phyloP scores from a whole-genome alignment of 2,797 vertebrate genomes.

The Telmatherina bonti region DNA sequence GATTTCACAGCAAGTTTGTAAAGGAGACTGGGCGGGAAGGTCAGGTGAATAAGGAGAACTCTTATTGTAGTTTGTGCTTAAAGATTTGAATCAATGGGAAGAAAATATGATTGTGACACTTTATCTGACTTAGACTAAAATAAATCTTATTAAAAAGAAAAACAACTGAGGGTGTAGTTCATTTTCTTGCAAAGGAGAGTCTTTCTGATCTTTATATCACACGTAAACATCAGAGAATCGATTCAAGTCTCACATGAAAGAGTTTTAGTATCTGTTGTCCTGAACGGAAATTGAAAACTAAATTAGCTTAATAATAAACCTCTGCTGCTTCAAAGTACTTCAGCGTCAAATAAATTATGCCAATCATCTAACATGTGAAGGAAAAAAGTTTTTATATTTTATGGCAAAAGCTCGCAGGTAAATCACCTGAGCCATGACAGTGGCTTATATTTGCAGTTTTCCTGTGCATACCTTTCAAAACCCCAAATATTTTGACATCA shows the following conservation, averaged over 20 bases:
- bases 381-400: slow-evolving; percentile 15
- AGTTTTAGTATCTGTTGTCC: slow-evolving; percentile 9
- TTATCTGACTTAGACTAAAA: slow-evolving; percentile 43
- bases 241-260: slow-evolving; percentile 13
- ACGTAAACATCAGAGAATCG: slow-evolving; percentile 21
- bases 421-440: slow-evolving; percentile 21
- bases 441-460: slow-evolving; percentile 14
- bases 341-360: background rate
- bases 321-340: slow-evolving; percentile 4
- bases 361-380: slow-evolving; percentile 28
- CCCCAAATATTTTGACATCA: slow-evolving; percentile 34
- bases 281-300: slow-evolving; percentile 38
- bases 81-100: slow-evolving; percentile 31
- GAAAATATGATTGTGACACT: slow-evolving; percentile 27
- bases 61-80: slow-evolving; percentile 51
- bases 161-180: slow-evolving; percentile 14
- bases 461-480: slow-evolving; percentile 24
- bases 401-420: slow-evolving; percentile 7
- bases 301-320: slow-evolving; percentile 15
- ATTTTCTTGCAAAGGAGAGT: slow-evolving; percentile 31
- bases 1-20: slow-evolving; percentile 66
- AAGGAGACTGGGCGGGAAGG: slow-evolving; percentile 43
- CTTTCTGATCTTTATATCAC: slow-evolving; percentile 29
- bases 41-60: slow-evolving; percentile 26
- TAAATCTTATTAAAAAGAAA: slow-evolving; percentile 34